Conservation (phyloP, 2,113 vertebrate species). For the Brienomyrus brachyistius region DNA sequence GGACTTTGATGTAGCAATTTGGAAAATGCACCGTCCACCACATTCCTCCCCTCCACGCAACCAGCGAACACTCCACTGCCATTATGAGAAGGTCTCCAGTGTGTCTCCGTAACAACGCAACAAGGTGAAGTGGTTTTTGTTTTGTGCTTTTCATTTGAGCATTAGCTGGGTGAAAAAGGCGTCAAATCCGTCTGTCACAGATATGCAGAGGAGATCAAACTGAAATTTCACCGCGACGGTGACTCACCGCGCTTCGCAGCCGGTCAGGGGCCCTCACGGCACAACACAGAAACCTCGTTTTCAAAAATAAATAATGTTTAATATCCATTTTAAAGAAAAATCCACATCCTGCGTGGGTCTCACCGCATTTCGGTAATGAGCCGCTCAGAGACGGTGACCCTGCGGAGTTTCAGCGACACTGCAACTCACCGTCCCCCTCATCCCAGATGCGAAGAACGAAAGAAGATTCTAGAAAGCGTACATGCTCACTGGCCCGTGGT, state of each 20-base stretch:
- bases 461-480: not conserved
- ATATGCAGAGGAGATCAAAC: conserved; percentile 3
- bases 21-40: not conserved
- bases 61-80: not conserved
- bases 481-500: not conserved
- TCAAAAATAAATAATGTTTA: conserved; percentile 11
- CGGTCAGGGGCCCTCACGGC: conserved; percentile 7
- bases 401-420: not conserved
- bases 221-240: not conserved
- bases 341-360: not conserved
- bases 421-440: not conserved
- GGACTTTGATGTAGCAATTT: not conserved
- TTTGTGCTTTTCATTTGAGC: not conserved
- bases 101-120: not conserved
- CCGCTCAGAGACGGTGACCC: not conserved
- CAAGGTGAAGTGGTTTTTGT: not conserved
- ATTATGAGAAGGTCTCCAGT: not conserved
- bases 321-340: conserved; percentile 3
- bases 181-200: conserved; percentile 1
- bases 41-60: not conserved
- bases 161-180: not conserved
- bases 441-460: not conserved
- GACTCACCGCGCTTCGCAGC: not conserved
- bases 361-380: not conserved
- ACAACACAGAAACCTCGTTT: not conserved